phyloP scores from a whole-genome alignment of 2,888 invertebrate species.

The Idaea aversata region DNA sequence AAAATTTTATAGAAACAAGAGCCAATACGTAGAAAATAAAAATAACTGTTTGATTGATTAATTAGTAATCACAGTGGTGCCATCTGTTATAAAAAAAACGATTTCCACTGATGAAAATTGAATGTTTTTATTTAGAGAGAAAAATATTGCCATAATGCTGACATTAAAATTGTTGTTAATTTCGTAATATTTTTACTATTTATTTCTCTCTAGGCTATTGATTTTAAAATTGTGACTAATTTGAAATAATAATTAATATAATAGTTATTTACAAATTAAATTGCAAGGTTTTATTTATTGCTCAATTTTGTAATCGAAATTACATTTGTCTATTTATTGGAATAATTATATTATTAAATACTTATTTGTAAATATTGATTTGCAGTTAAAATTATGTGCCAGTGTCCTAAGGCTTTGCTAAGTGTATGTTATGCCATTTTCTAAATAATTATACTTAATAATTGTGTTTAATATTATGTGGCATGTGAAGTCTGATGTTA shows the following conservation, averaged over 20 bases:
- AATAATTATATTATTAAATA: background rate
- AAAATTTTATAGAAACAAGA: too few relatives aligned
- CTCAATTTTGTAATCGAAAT: background rate
- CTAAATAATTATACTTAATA: background rate
- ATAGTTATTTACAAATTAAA: background rate
- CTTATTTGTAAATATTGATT: background rate
- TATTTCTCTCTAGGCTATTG: constrained; percentile 3
- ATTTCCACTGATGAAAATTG: too few relatives aligned
- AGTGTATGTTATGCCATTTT: background rate
- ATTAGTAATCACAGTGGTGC: too few relatives aligned
- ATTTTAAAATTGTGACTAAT: constrained; percentile 6
- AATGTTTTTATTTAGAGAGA: background rate
- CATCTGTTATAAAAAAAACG: too few relatives aligned
- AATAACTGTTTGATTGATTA: too few relatives aligned
- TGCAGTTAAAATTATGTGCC: background rate
- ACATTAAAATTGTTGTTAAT: constrained; percentile 12
- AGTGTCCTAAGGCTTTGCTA: background rate
- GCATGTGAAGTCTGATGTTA: background rate
- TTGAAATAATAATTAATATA: background rate
- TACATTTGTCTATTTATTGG: background rate
- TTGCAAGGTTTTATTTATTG: background rate
- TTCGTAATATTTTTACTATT: background rate
- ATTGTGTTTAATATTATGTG: background rate
- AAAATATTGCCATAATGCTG: constrained; percentile 17
- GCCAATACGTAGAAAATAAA: too few relatives aligned